These are phyloP conservation scores for Eupithecia abbreviata DNA, from an alignment of 2,888 invertebrate species.

Conservation along the genomic window DNA sequence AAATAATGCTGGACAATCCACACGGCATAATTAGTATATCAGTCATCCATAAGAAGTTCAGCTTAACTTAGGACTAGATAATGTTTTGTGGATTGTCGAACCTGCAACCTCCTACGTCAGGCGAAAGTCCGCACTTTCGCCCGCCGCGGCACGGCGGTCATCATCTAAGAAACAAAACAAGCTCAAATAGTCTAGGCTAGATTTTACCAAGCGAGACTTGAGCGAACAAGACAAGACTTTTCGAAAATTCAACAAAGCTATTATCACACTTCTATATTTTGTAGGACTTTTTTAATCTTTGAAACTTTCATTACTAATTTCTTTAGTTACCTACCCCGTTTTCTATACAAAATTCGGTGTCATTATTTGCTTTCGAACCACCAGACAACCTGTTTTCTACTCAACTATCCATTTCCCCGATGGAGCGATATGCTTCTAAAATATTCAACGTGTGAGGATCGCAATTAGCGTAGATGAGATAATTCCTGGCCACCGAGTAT, in stretches of 20 bases:
- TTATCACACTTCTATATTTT: not conserved
- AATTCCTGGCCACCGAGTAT: constrained; percentile 32
- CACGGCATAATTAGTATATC: too few species aligned
- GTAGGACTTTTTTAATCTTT: not conserved
- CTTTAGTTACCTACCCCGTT: not conserved
- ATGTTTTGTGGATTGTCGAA: too few species aligned
- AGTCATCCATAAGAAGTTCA: too few species aligned
- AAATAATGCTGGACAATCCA: too few species aligned
- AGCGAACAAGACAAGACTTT: not conserved
- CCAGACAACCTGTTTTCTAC: constrained; percentile 10
- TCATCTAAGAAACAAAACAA: not conserved
- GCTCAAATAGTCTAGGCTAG: not conserved
- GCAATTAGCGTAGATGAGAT: constrained; percentile 38
- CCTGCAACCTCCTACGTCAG: too few species aligned
- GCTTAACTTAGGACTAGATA: too few species aligned
- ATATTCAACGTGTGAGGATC: constrained; percentile 49
- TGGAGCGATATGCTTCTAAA: constrained; percentile 59
- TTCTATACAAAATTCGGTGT: not conserved
- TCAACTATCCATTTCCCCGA: constrained; percentile 47
- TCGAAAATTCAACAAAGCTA: not conserved
- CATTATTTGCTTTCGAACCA: not conserved
- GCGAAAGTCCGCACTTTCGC: too few species aligned
- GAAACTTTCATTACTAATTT: not conserved
- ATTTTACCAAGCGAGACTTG: not conserved
- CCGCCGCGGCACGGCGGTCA: too few species aligned